Conservation (phyloP, 2,797 vertebrate species). For the Enteromius viviparus region DNA sequence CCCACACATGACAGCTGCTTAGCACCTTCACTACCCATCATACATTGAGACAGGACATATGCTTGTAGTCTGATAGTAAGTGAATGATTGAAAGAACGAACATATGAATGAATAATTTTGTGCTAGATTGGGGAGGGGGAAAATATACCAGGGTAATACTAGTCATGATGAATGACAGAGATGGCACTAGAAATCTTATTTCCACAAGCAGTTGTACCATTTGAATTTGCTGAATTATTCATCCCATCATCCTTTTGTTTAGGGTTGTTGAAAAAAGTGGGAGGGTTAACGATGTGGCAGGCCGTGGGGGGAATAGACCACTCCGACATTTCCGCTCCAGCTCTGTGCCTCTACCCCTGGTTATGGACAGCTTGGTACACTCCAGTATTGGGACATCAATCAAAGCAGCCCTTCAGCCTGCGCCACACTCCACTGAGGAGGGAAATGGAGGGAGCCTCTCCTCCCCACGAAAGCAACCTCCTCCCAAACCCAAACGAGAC, state of each 20-base stretch:
- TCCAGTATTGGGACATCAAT: constrained; percentile 75
- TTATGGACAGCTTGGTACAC: constrained; percentile 81
- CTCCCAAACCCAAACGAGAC: constrained; percentile 97
- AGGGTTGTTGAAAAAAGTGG: constrained; percentile 83
- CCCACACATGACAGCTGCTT: constrained; percentile 33
- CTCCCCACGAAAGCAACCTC: constrained; percentile 96
- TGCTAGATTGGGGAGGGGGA: neutral
- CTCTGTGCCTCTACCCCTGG: constrained; percentile 81
- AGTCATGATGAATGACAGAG: constrained; percentile 3
- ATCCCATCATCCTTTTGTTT: constrained; percentile 53
- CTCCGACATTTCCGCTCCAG: constrained; percentile 83
- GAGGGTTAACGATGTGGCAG: constrained; percentile 74
- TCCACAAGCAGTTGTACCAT: neutral
- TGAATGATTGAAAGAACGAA: constrained; percentile 9
- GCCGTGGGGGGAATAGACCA: constrained; percentile 70
- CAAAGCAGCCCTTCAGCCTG: constrained; percentile 85
- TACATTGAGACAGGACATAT: constrained; percentile 24
- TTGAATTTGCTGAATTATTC: constrained; percentile 38
- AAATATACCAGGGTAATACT: neutral
- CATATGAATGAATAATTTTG: constrained; percentile 6
- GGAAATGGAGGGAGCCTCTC: constrained; percentile 73
- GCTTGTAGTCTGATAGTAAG: neutral
- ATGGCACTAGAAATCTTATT: neutral
- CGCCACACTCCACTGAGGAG: constrained; percentile 82
- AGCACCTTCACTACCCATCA: constrained; percentile 29